Evolutionary conservation across 2,888 invertebrate species (phyloP).

Genomic region (Minunthozetes semirufus): DNA sequence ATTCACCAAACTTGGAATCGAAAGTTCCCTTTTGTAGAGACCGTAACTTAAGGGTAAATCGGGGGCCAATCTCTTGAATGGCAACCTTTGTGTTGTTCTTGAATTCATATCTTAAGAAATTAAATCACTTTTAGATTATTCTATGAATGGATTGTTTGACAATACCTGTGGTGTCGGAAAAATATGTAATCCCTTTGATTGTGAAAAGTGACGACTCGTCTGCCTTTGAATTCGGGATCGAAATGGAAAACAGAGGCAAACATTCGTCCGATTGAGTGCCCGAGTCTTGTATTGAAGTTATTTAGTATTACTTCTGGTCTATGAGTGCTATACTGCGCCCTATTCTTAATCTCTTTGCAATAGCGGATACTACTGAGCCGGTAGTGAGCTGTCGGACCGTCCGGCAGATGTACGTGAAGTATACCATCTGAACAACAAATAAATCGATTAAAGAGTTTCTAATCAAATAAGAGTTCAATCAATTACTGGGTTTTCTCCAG

Average conservation of each 20-base stretch:
- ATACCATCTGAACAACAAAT: conserved; percentile 60
- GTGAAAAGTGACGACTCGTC: conserved; percentile 92
- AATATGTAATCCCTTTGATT: conserved; percentile 99
- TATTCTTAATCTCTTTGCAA: conserved; percentile 66
- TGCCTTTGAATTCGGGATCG: conserved; percentile 87
- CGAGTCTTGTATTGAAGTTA: conserved; percentile 90
- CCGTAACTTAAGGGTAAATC: conserved; percentile 85
- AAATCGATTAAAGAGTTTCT: conserved; percentile 38
- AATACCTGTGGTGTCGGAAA: conserved; percentile 87
- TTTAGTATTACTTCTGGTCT: conserved; percentile 91
- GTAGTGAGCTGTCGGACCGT: conserved; percentile 95
- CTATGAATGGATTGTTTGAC: too few relatives aligned
- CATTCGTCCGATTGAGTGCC: conserved; percentile 83
- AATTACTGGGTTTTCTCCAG: conserved; percentile 67
- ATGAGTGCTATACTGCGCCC: conserved; percentile 57
- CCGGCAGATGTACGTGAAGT: conserved; percentile 83
- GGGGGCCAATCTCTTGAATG: conserved; percentile 87
- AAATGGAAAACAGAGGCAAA: conserved; percentile 89
- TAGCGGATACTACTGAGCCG: conserved; percentile 84
- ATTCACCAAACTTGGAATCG: conserved; percentile 93
- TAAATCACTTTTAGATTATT: background rate
- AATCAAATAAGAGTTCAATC: conserved; percentile 48
- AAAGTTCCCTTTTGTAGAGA: conserved; percentile 95
- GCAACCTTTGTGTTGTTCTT: conserved; percentile 61
- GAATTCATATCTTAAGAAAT: conserved; percentile 68